Evolutionary conservation across 2,113 vertebrate genomes (phyloP), one percentile per base, ranked within the genome.

Genomic region (Rana temporaria): DNA sequence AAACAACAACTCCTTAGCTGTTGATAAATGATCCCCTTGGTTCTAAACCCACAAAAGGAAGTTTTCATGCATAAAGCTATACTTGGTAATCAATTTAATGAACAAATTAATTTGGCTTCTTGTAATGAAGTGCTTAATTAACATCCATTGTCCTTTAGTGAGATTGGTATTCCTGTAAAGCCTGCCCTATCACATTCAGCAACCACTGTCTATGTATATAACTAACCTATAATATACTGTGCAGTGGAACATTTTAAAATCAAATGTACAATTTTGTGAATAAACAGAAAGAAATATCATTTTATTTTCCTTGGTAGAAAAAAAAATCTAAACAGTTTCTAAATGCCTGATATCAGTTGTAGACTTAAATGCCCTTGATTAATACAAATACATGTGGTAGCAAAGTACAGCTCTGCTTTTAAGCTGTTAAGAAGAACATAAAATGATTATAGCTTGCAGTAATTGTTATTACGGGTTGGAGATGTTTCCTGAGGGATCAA

Each of bases 391-490:
- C 84, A 81, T 85, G 82, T 74, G 85, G 88, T 85, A 88, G 86
- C 80, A 87, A 84, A 90, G 79, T 60, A 56, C 82, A 88, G 63
- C 53, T 87, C 79, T 89, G 85, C 82, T 92, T 89, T 91, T 91
- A 87, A 79, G 87, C 85, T 88, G 65, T 88, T 88, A 85, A 11
- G 7, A 88, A 89, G 84, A 87, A 84, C 85, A 84, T 89, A 89
- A 91, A 92, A 88, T 84, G 89, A 89, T 91, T 89, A 90, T 87
- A 87, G 87, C 85, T 87, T 83, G 87, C 88, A 86, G 76, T 89
- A 86, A 87, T 87, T 88, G 79, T 88, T 90, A 85, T 89, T 91
- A 89, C 38, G 64, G 78, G 62, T 89, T 78, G 30, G 17, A 79
- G 78, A 89, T 90, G 78, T 88, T 92, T 91, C 88, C 88, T 86